Evolutionary conservation across 2,797 vertebrate genomes (phyloP).

Genomic region (Poeciliopsis turneri): DNA sequence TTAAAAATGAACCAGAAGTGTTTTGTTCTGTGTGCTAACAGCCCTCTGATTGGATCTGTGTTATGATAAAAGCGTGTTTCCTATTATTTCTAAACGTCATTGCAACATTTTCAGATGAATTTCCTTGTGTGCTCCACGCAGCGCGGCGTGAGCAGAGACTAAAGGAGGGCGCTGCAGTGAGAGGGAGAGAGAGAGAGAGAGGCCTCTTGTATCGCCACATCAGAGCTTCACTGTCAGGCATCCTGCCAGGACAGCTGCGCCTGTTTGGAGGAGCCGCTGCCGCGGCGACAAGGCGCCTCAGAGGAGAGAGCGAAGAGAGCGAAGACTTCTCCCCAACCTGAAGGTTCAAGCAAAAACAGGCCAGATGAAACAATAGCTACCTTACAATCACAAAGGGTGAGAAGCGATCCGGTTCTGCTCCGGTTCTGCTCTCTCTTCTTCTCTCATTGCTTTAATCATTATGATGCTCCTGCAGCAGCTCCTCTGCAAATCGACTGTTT

Average conservation of each 20-base stretch:
- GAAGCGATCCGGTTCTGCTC: conserved; percentile 4
- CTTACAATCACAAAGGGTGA: conserved; percentile 16
- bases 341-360: conserved; percentile 44
- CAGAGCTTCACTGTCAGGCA: conserved; percentile 63
- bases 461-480: not conserved
- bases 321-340: conserved; percentile 40
- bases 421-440: too few species aligned
- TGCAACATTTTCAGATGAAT: conserved; percentile 36
- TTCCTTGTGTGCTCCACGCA: conserved; percentile 38
- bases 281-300: conserved; percentile 47
- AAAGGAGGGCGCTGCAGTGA: too few species aligned
- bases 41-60: not conserved
- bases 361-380: conserved; percentile 11
- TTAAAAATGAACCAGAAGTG: not conserved
- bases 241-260: conserved; percentile 76
- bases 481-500: not conserved
- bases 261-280: conserved; percentile 60
- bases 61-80: conserved; percentile 12
- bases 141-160: conserved; percentile 50
- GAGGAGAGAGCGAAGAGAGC: conserved; percentile 38
- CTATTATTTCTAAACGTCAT: conserved; percentile 21
- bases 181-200: conserved; percentile 49
- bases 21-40: not conserved
- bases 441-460: not conserved
- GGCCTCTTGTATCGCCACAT: conserved; percentile 64